phyloP scores from a whole-genome alignment of 2,797 vertebrate genomes.

The Sebastiscus albofasciatus region DNA sequence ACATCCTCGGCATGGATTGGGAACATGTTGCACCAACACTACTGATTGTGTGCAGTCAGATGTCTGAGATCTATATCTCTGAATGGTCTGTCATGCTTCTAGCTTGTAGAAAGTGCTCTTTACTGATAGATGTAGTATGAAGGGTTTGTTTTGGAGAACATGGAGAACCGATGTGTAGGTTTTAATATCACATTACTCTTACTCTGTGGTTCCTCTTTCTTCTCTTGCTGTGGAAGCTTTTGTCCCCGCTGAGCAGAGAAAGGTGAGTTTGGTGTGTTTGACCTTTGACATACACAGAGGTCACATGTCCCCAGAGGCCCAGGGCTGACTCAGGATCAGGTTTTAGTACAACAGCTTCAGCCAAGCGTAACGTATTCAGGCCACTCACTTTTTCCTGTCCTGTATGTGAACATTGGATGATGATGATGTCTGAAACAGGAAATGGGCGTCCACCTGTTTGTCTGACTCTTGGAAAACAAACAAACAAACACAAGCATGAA shows the following conservation, averaged over 20 bases:
- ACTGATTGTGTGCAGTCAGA: not conserved
- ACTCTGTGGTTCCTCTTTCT: not conserved
- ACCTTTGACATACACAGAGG: slow-evolving; percentile 45
- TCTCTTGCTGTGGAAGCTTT: not conserved
- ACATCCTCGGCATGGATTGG: not conserved
- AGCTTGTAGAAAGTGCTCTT: not conserved
- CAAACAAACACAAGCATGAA: not conserved
- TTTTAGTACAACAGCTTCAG: not conserved
- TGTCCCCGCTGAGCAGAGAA: slow-evolving; percentile 6
- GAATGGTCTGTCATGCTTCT: not conserved
- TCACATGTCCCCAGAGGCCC: slow-evolving; percentile 37
- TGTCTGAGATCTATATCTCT: not conserved
- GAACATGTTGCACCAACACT: not conserved
- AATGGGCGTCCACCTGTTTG: too few species aligned
- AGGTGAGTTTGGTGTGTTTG: slow-evolving; percentile 57
- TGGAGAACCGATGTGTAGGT: not conserved
- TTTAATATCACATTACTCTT: not conserved
- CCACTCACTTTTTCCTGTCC: not conserved
- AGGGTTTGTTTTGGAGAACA: not conserved
- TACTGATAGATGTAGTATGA: not conserved
- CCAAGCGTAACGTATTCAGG: not conserved
- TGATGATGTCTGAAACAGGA: not conserved
- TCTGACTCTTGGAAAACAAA: not conserved
- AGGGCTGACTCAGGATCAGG: not conserved
- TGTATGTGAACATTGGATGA: too few species aligned